Evolutionary conservation across 1,140 invertebrate species (phyloP), one percentile per base, ranked within the genome.

Genomic region (Gryllus bimaculatus): DNA sequence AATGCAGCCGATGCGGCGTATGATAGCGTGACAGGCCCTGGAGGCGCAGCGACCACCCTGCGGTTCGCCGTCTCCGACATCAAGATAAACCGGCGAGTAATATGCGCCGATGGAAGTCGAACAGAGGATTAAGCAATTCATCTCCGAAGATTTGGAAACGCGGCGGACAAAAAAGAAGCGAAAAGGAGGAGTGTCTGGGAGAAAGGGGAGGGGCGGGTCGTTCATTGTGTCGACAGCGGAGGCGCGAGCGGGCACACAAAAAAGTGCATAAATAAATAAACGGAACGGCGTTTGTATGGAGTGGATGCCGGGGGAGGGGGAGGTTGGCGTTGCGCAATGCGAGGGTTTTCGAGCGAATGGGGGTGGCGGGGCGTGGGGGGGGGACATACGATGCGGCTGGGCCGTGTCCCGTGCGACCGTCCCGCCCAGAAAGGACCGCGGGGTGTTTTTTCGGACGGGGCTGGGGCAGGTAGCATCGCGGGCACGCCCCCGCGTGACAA

Each of bases 71-170:
- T 13, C 10, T 10, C 10, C 54, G 54, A 18, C 10, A 7, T 3
- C 0, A 66, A 66, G 54, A 66, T 66, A 66, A 66, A 66, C 54
- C 10, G 10, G 54, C 54, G 54, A 10, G 54, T 66, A 66, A 66
- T 66, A 66, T 66, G 54, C 2, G 10, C 54, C 54, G 18, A 66
- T 66, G 54, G 54, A 66, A 66, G 54, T 66, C 7, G 54, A 66
- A 66, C 54, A 66, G 54, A 66, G 18, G 54, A 66, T 66, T 66
- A 66, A 66, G 54, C 54, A 66, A 66, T 66, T 66, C 54, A 66
- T 66, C 54, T 66, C 7, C 7, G 18, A 10, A 66, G 54, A 66
- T 66, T 66, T 66, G 54, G 18, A 66, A 66, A 10, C 54, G 54
- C 54, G 18, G 10, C 54, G 18, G 18, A 10, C 10, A 66, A 66